Evolutionary conservation across 2,113 vertebrate species (phyloP), one percentile per base, ranked within the genome.

Genomic region (Sisor rabdophorus): DNA sequence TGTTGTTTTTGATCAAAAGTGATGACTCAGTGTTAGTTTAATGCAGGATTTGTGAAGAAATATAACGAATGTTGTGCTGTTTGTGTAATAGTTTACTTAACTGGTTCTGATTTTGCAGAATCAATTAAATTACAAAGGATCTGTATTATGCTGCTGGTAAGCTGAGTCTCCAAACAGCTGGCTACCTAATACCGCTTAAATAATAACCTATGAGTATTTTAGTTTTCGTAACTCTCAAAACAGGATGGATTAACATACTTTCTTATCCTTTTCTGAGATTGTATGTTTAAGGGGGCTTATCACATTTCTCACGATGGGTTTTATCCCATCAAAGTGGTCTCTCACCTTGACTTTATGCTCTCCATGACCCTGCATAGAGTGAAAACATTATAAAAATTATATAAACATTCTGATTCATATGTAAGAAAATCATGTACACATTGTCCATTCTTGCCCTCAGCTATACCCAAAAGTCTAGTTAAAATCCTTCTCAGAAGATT

Each of bases 11-110:
- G 74, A 70, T 72, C 24, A 20, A 61, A 77, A 54, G 36, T 54
- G 52, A 58, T 82, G 78, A 80, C 75, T 83, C 81, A 80, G 52
- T 56, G 47, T 40, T 52, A 32, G 48, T 54, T 78, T 78, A 50
- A 48, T 3, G 22, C 28, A 28, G 17, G 47, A 32, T 11, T 30
- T 40, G 50, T 36, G 26, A 26, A 58, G 56, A 61, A 61, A 36
- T 53, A 63, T 53, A 15, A 47, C 68, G 54, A 24, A 53, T 56
- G 17, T 28, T 56, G 52, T 26, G 63, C 20, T 68, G 74, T 30
- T 76, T 55, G 63, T 26, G 22, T 30, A 11, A 28, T 30, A 8
- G 48, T 20, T 53, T 65, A 32, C 8, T 75, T 6, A 17, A 74
- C 26, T 17, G 16, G 16, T 28, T 67, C 24, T 54, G 61, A 40